Conservation (phyloP, 1,140 invertebrate genomes). For the Cydia splendana region DNA sequence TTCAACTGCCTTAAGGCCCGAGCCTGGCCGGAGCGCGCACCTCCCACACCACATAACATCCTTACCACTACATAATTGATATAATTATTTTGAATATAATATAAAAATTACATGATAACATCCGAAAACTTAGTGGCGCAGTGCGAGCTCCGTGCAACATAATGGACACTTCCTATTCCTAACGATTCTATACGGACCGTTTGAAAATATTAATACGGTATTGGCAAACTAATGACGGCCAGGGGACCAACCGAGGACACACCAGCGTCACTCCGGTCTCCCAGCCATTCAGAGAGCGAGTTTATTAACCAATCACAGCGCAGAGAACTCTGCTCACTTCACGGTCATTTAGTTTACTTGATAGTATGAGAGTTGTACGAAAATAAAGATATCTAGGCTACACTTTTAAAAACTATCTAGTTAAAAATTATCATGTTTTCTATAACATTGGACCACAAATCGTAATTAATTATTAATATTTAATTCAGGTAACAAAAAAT, state of each 20-base stretch:
- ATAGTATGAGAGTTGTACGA: conserved; percentile 45
- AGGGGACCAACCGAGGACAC: neutral
- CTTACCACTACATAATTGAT: conserved; percentile 62
- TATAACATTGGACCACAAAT: conserved; percentile 79
- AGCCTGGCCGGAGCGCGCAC: conserved; percentile 51
- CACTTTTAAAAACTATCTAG: conserved; percentile 71
- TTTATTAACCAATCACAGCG: conserved; percentile 14
- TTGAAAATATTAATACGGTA: neutral
- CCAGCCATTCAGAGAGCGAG: conserved; percentile 9
- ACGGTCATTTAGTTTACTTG: conserved; percentile 44
- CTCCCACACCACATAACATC: conserved; percentile 39
- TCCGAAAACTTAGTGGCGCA: conserved; percentile 37
- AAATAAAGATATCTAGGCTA: conserved; percentile 54
- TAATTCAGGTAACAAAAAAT: conserved; percentile 79
- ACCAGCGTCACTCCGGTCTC: neutral
- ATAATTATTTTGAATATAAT: conserved; percentile 62
- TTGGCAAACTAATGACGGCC: neutral
- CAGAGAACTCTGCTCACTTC: conserved; percentile 5
- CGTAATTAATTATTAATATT: conserved; percentile 77
- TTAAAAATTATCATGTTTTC: conserved; percentile 75
- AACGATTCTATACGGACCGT: conserved; percentile 36
- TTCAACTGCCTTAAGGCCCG: conserved; percentile 55
- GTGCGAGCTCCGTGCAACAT: conserved; percentile 13
- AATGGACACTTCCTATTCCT: conserved; percentile 29
- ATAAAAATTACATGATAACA: conserved; percentile 61